Percentiles rank a stretch among this genome's conserved stretches.
These are phyloP conservation scores for Melipona bicolor DNA, from an alignment of 2,888 invertebrate genomes.

Conservation along the genomic window DNA sequence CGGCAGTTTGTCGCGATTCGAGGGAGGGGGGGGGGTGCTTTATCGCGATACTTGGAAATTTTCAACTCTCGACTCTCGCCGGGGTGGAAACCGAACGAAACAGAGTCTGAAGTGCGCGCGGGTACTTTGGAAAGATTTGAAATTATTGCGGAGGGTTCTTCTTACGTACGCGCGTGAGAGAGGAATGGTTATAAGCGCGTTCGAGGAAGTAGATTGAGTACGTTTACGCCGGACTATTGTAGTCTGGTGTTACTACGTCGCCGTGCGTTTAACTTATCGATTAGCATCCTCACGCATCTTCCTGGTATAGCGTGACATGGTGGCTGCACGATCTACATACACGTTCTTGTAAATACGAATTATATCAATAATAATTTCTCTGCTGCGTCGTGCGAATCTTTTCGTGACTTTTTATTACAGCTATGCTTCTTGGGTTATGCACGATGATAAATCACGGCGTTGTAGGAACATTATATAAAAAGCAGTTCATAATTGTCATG, in stretches of 20 bases:
- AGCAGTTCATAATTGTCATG: neutral
- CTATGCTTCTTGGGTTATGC: neutral
- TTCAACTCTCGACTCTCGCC: neutral
- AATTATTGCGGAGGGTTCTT: neutral
- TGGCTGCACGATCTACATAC: neutral
- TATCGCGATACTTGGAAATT: constrained; percentile 19
- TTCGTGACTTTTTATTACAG: neutral
- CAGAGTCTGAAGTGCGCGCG: neutral
- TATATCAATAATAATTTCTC: no score
- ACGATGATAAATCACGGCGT: no score
- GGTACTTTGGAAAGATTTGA: neutral
- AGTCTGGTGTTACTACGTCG: constrained; percentile 12
- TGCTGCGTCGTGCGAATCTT: no score
- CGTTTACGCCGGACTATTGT: constrained; percentile 4
- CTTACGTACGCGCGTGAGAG: no score
- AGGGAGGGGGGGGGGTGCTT: neutral
- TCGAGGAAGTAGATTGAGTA: neutral
- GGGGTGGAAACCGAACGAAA: constrained; percentile 11
- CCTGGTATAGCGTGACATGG: constrained; percentile 3
- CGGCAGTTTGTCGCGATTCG: neutral
- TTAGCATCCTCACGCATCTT: constrained; percentile 19
- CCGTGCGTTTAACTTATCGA: constrained; percentile 19
- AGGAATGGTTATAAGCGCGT: neutral
- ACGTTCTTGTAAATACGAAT: neutral
- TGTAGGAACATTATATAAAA: no score